Evolutionary conservation across 2,888 invertebrate species (phyloP).

Genomic region (Stratiomys singularior): DNA sequence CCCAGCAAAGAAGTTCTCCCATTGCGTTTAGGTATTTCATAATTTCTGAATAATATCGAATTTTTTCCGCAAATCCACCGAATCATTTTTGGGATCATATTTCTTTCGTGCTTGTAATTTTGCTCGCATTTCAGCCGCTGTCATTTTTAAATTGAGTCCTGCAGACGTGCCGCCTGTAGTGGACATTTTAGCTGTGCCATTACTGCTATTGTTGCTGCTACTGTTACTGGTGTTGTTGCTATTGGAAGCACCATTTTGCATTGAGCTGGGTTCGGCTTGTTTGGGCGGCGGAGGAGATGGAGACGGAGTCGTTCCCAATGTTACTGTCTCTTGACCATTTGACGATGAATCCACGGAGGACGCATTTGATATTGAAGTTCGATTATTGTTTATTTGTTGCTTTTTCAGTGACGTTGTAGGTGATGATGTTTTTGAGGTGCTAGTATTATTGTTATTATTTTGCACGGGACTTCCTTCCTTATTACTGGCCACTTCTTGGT

Average conservation of each 20-base stretch:
- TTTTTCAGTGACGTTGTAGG: conserved; percentile 48
- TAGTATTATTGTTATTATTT: conserved; percentile 50
- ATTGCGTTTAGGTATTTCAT: conserved; percentile 69
- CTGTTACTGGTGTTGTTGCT: conserved; percentile 54
- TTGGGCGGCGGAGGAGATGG: conserved; percentile 12
- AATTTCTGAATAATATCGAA: conserved; percentile 94
- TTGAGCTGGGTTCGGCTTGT: conserved; percentile 4
- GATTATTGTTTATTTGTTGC: conserved; percentile 16
- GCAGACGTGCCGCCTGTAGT: conserved; percentile 11
- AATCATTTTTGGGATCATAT: conserved; percentile 89
- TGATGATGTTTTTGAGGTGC: conserved; percentile 53
- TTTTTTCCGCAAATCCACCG: conserved; percentile 90
- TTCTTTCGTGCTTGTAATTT: conserved; percentile 87
- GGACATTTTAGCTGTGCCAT: conserved; percentile 55
- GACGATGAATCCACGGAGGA: conserved; percentile 37
- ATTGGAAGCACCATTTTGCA: conserved; percentile 1
- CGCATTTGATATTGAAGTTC: conserved; percentile 53
- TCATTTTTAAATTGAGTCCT: conserved; percentile 84
- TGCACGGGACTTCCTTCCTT: conserved; percentile 43
- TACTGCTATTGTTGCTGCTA: conserved; percentile 53
- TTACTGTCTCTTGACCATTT: conserved; percentile 42
- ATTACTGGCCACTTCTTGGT: conserved; percentile 41
- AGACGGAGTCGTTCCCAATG: conserved; percentile 27
- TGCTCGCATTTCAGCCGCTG: conserved; percentile 91
- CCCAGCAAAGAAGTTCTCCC: neutral